phyloP scores from a whole-genome alignment of 2,888 invertebrate genomes.

The Agelastica alni region DNA sequence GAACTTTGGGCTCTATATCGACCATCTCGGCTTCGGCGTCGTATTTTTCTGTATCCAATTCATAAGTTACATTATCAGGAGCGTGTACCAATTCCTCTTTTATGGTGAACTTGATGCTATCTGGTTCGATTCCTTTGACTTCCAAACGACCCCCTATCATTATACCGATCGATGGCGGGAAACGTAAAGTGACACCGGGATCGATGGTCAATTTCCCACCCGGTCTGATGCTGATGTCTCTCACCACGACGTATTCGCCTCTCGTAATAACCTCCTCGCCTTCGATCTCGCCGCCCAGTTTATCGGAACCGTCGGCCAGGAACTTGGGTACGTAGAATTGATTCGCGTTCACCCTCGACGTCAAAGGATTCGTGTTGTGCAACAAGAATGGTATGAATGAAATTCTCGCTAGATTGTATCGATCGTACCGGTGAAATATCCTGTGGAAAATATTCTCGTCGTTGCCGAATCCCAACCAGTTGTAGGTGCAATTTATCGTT shows the following conservation, averaged over 20 bases:
- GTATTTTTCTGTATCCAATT: slow-evolving; percentile 57
- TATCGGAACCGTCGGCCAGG: slow-evolving; percentile 65
- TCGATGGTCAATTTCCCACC: slow-evolving; percentile 89
- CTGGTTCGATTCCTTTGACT: slow-evolving; percentile 77
- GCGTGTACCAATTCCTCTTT: slow-evolving; percentile 74
- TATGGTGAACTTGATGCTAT: slow-evolving; percentile 78
- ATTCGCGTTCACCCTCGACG: slow-evolving; percentile 78
- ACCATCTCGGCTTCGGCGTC: slow-evolving; percentile 64
- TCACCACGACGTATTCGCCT: slow-evolving; percentile 88
- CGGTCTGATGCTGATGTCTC: slow-evolving; percentile 92
- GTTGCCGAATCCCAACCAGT: slow-evolving; percentile 84
- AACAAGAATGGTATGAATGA: slow-evolving; percentile 88
- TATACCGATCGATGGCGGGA: slow-evolving; percentile 93
- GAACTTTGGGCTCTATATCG: slow-evolving; percentile 66
- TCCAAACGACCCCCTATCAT: slow-evolving; percentile 93
- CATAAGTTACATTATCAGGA: slow-evolving; percentile 66
- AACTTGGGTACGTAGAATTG: slow-evolving; percentile 81
- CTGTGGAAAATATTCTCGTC: slow-evolving; percentile 75
- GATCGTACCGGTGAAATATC: slow-evolving; percentile 83
- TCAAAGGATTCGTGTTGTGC: slow-evolving; percentile 87
- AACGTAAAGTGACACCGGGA: slow-evolving; percentile 85
- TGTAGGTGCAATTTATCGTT: slow-evolving; percentile 89
- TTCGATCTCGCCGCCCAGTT: slow-evolving; percentile 91
- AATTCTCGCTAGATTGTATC: slow-evolving; percentile 93
- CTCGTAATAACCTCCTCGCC: slow-evolving; percentile 81